phyloP scores from a whole-genome alignment of 2,888 invertebrate genomes.

The Ennomos fuscantarius region DNA sequence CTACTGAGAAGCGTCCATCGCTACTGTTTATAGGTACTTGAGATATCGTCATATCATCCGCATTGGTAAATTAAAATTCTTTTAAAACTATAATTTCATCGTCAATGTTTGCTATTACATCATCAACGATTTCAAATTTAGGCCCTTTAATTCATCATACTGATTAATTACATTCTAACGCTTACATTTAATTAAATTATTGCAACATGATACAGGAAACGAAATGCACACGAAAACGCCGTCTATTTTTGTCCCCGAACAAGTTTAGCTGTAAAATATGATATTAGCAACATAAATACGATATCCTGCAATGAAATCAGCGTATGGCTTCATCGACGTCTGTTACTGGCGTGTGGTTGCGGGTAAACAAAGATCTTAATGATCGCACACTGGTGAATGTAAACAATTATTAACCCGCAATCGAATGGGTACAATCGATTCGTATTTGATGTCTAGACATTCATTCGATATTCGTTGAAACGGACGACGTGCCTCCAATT shows the following conservation, averaged over 20 bases:
- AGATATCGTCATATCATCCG: too few species aligned
- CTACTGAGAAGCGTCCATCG: too few species aligned
- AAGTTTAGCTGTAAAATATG: slow-evolving; percentile 62
- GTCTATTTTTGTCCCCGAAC: slow-evolving; percentile 53
- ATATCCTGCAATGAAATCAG: slow-evolving; percentile 80
- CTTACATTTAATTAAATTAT: background rate
- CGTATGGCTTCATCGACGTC: slow-evolving; percentile 73
- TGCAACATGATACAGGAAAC: slow-evolving; percentile 42
- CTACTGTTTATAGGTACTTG: too few species aligned
- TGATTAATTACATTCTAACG: too few species aligned
- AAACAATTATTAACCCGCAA: slow-evolving; percentile 77
- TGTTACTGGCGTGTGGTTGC: slow-evolving; percentile 78
- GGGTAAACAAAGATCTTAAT: slow-evolving; percentile 80
- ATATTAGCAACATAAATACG: slow-evolving; percentile 73
- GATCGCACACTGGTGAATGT: slow-evolving; percentile 68
- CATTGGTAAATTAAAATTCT: too few species aligned
- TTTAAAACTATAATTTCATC: too few species aligned
- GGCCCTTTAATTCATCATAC: too few species aligned
- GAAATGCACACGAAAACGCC: slow-evolving; percentile 28
- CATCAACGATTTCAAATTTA: too few species aligned
- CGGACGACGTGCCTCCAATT: slow-evolving; percentile 56
- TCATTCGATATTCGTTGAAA: slow-evolving; percentile 63
- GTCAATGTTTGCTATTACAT: too few species aligned
- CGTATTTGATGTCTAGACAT: slow-evolving; percentile 57
- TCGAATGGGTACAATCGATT: slow-evolving; percentile 61